Conservation (phyloP, 2,888 invertebrate genomes). For the Eudemis profundana region DNA sequence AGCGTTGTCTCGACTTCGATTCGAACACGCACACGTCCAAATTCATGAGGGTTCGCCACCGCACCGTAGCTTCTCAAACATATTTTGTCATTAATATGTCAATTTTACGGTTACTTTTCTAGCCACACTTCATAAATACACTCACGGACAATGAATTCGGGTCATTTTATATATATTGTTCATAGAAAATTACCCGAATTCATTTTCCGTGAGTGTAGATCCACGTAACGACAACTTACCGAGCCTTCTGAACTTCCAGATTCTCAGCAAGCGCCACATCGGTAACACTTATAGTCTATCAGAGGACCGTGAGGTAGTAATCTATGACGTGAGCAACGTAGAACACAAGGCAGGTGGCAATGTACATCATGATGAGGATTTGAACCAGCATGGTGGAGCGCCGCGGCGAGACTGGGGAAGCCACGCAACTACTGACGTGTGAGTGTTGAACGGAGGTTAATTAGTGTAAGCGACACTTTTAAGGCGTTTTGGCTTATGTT, state of each 20-base stretch:
- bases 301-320: constrained; percentile 71
- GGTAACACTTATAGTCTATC: constrained; percentile 44
- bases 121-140: no score
- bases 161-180: no score
- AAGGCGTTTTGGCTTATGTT: constrained; percentile 33
- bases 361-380: constrained; percentile 82
- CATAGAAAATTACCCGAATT: no score
- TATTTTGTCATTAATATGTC: no score
- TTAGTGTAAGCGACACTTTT: constrained; percentile 42
- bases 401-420: constrained; percentile 50
- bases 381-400: constrained; percentile 76
- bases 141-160: no score
- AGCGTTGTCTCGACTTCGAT: no score
- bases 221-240: constrained; percentile 58
- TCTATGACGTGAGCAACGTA: constrained; percentile 81
- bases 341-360: constrained; percentile 77
- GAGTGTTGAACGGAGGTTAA: constrained; percentile 36
- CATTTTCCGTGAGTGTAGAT: not conserved
- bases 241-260: constrained; percentile 59
- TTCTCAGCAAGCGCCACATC: constrained; percentile 53
- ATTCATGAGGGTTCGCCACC: no score
- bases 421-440: constrained; percentile 55
- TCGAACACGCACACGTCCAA: no score
- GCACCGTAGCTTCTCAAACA: no score
- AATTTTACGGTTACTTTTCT: no score